Conservation (phyloP, 2,888 invertebrate species). For the Rambutsinella grinnellia region DNA sequence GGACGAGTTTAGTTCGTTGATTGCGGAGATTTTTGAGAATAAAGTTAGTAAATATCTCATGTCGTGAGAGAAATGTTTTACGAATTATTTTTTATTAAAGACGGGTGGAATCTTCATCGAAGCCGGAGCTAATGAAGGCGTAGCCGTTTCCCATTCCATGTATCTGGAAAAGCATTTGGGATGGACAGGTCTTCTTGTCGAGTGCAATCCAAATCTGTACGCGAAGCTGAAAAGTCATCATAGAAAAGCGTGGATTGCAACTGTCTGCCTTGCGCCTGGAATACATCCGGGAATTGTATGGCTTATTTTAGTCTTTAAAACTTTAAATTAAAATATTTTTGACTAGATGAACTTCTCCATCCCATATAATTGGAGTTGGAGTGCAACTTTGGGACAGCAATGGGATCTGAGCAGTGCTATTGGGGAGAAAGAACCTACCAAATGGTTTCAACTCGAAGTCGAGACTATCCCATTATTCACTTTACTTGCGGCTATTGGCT, state of each 20-base stretch:
- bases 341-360: conserved; percentile 3
- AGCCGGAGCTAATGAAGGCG: too few species aligned
- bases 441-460: too few species aligned
- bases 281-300: conserved; percentile 1
- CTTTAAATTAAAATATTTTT: too few species aligned
- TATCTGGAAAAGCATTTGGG: conserved; percentile 34
- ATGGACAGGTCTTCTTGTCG: conserved; percentile 39
- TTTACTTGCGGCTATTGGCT: conserved; percentile 1
- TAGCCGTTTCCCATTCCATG: conserved; percentile 10
- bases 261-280: conserved; percentile 23
- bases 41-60: too few species aligned
- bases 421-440: conserved; percentile 1
- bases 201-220: conserved; percentile 40
- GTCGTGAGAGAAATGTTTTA: too few species aligned
- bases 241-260: conserved; percentile 42
- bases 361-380: conserved; percentile 2
- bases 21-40: conserved; percentile 21
- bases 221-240: conserved; percentile 19
- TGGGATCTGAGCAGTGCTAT: background rate
- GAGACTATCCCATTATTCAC: conserved; percentile 12
- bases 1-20: conserved; percentile 6
- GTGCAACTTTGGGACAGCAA: background rate
- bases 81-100: too few species aligned
- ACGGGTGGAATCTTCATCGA: conserved; percentile 29
- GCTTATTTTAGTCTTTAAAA: too few species aligned